These are phyloP conservation scores for Pocillopora verrucosa DNA, from an alignment of 64 coral and sea anemone genomes.

Conservation along the genomic window DNA sequence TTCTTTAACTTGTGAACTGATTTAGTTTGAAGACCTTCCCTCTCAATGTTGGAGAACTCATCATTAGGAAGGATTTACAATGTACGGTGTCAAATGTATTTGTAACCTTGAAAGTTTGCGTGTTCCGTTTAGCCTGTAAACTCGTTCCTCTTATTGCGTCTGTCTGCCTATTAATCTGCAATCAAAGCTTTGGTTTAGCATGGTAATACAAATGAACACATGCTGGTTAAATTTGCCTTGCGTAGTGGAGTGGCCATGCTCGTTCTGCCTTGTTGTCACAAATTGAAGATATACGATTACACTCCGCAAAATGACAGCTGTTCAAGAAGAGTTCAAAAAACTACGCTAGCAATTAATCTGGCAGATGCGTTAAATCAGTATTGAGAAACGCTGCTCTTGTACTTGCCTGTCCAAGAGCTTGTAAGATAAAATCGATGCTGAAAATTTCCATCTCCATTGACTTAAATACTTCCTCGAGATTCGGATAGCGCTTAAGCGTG, in stretches of 20 bases:
- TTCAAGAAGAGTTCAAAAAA: background rate
- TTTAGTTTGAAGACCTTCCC: background rate
- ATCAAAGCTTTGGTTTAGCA: background rate
- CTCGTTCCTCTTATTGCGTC: background rate
- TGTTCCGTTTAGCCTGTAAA: constrained; percentile 6
- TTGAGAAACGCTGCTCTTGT: constrained; percentile 6
- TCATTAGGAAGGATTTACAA: constrained; percentile 24
- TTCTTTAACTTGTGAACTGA: background rate
- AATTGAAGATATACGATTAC: constrained; percentile 37
- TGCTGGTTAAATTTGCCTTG: background rate
- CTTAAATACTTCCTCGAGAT: background rate
- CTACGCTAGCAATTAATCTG: constrained; percentile 31
- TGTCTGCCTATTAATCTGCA: background rate
- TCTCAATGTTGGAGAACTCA: constrained; percentile 18
- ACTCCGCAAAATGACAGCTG: constrained; percentile 33
- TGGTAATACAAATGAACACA: background rate
- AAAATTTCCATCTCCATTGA: constrained; percentile 13
- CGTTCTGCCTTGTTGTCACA: constrained; percentile 14
- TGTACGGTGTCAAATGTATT: constrained; percentile 31
- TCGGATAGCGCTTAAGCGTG: background rate
- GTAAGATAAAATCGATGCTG: constrained; percentile 17
- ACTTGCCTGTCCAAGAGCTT: background rate
- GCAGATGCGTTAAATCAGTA: constrained; percentile 12
- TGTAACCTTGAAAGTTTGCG: constrained; percentile 1
- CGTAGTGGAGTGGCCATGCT: background rate